A percentile compares a stretch with the other conserved stretches of the same genome.
Conservation (phyloP, 2,113 vertebrate species). For the Onychostruthus taczanowskii region DNA sequence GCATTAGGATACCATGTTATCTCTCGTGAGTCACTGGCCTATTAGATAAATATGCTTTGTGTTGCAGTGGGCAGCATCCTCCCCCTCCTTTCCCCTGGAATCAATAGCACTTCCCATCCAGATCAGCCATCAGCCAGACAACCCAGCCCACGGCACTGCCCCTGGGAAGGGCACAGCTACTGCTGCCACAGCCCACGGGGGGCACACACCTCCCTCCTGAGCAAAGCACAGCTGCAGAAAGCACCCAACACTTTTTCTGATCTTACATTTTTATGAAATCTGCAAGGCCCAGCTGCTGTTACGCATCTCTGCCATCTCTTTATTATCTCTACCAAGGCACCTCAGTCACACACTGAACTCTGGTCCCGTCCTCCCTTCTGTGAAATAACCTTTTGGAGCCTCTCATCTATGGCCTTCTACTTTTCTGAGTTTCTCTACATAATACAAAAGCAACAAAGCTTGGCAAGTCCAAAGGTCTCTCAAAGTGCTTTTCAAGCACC, state of each 20-base stretch:
- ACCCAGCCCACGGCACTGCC: neutral
- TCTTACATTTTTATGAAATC: neutral
- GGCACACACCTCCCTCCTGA: neutral
- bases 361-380: neutral
- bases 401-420: slow-evolving; percentile 13
- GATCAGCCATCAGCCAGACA: neutral
- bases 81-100: neutral
- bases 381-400: slow-evolving; percentile 21
- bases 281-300: neutral
- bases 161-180: neutral
- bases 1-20: slow-evolving; percentile 28
- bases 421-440: neutral
- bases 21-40: neutral
- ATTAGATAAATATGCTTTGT: slow-evolving; percentile 34
- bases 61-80: neutral
- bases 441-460: slow-evolving; percentile 16
- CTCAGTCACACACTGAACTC: neutral
- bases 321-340: neutral
- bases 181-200: neutral
- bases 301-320: slow-evolving; percentile 11
- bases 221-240: neutral
- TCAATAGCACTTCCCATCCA: slow-evolving; percentile 5
- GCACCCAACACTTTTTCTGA: neutral
- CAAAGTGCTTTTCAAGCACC: slow-evolving; percentile 23
- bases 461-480: slow-evolving; percentile 5